phyloP scores from a whole-genome alignment of 1,140 invertebrate genomes.

The Phymorhynchus buccinoides region DNA sequence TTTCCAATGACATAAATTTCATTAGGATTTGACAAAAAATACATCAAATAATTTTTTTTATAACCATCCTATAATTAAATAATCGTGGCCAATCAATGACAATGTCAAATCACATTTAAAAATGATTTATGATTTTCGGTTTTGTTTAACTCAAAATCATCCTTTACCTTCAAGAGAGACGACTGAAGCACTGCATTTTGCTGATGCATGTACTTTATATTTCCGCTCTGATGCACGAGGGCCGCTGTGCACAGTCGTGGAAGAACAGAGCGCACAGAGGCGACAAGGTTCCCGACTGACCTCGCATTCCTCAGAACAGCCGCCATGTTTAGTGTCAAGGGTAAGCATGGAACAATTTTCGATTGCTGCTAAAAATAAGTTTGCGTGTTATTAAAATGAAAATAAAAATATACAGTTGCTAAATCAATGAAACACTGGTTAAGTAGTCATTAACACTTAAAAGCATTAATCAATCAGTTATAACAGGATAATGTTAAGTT shows the following conservation, averaged over 20 bases:
- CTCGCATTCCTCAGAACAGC: slow-evolving; percentile 53
- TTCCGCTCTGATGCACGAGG: slow-evolving; percentile 49
- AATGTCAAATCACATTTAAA: slow-evolving; percentile 5
- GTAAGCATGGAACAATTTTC: not conserved
- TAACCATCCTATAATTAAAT: too few relatives aligned
- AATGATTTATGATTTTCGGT: not conserved
- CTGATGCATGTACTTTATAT: slow-evolving; percentile 32
- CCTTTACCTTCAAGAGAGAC: slow-evolving; percentile 34
- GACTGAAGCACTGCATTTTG: slow-evolving; percentile 1
- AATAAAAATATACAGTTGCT: not conserved
- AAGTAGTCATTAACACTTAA: not conserved
- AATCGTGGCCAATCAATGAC: too few relatives aligned
- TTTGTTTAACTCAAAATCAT: not conserved
- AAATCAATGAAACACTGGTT: not conserved
- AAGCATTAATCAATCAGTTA: not conserved
- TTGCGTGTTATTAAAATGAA: not conserved
- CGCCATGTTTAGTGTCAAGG: slow-evolving; percentile 52
- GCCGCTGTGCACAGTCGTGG: slow-evolving; percentile 50
- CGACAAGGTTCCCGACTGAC: slow-evolving; percentile 43
- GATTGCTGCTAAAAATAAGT: not conserved
- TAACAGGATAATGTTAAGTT: not conserved
- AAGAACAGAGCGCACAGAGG: slow-evolving; percentile 44
- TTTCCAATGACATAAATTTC: too few relatives aligned
- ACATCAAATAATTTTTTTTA: too few relatives aligned
- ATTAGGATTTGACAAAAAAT: too few relatives aligned